Percentiles rank a stretch among this genome's conserved stretches.
These are phyloP conservation scores for Pseudobourletiella spinata DNA, from an alignment of 1,140 invertebrate species.

Conservation along the genomic window DNA sequence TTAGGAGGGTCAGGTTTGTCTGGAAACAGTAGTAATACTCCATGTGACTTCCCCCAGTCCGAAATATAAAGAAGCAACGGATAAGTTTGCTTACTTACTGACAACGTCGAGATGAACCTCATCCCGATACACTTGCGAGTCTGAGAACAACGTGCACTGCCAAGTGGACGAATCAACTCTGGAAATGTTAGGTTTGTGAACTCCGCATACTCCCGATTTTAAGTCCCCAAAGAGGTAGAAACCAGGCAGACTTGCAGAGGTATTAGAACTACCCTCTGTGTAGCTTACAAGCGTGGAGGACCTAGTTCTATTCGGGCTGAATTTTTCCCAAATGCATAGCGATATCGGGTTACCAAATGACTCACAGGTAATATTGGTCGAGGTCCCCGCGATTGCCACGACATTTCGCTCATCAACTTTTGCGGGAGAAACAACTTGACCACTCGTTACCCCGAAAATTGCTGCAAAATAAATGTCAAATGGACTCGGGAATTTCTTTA, in stretches of 20 bases:
- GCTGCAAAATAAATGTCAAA: no score
- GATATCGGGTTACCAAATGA: constrained; percentile 17
- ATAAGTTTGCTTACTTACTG: constrained; percentile 21
- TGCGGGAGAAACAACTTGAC: neutral
- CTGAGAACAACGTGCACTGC: constrained; percentile 28
- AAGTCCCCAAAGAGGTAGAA: constrained; percentile 27
- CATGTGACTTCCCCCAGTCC: no score
- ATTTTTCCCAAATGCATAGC: constrained; percentile 27
- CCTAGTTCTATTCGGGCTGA: neutral
- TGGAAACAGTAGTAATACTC: constrained; percentile 3
- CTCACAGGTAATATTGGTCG: constrained; percentile 30
- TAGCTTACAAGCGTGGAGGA: constrained; percentile 7
- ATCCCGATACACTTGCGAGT: constrained; percentile 13
- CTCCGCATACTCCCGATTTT: constrained; percentile 24
- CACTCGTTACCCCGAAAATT: no score
- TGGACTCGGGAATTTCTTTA: no score
- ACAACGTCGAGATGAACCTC: constrained; percentile 24
- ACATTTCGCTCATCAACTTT: constrained; percentile 14
- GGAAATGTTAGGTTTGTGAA: constrained; percentile 16
- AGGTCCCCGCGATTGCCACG: constrained; percentile 11
- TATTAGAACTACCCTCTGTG: neutral
- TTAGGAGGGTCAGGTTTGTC: constrained; percentile 25
- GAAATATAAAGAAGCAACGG: no score
- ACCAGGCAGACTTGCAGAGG: constrained; percentile 6
- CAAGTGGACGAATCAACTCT: constrained; percentile 26